Evolutionary conservation across 2,797 vertebrate species (phyloP), one percentile per base, ranked within the genome.

Genomic region (Lagocephalus sceleratus): DNA sequence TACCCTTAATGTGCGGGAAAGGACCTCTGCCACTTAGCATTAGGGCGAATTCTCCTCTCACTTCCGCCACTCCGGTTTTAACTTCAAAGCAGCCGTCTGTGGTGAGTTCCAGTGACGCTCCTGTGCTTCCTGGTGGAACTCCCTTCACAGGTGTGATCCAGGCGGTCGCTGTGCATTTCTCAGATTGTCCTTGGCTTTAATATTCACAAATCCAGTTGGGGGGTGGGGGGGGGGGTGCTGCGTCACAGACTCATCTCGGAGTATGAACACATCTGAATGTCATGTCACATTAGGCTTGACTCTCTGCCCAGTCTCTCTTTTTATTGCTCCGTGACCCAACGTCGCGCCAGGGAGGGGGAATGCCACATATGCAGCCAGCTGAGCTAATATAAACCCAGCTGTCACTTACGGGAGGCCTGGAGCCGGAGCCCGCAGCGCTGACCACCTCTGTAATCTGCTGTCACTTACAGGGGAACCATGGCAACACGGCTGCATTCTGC

Each of bases 41-140:
- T 25, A 52, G 38, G 11, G 0, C 8, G n/a, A 17, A 25, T 73
- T 77, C 57, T 54, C 20, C 49, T 46, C 47, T 42, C 56, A 12
- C 64, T 49, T 56, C 47, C 50, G 25, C 50, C 63, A 41, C 47
- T 38, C 41, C 50, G 14, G 0, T 65, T 76, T 76, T 66, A 77
- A 80, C 73, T 71, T 76, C 66, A 82, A 71, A 83, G 60, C 44
- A 63, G 65, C 51, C 8, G 19, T 59, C 56, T 77, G 51, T 48
- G 54, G 69, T 68, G 57, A 46, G 62, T 50, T 78, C 19, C 70
- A 77, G 68, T 68, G 57, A 70, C 61, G 72, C 54, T 56, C 44
- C 7, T 76, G 3, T 44, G 17, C 42, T 44, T 44, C 74, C 64
- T 62, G 20, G 35, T 42, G 40, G 16, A n/a, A 19, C 40, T 42